Conservation (phyloP, 2,113 vertebrate species). For the Aramus guarauna region DNA sequence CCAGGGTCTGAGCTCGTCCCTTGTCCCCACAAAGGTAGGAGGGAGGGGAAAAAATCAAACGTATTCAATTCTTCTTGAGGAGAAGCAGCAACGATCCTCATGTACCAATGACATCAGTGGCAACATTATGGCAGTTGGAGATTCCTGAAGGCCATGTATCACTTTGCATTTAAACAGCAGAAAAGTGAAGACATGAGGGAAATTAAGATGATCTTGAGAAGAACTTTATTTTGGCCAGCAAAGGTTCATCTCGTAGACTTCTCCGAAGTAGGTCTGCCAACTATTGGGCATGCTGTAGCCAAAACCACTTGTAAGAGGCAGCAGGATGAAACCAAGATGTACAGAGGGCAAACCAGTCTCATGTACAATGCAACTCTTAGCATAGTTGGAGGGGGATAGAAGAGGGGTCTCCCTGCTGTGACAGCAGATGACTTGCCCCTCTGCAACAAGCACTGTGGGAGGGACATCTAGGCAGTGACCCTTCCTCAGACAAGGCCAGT, state of each 20-base stretch:
- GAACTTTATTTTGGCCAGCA: neutral
- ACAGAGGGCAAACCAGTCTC: neutral
- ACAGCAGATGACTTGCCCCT: neutral
- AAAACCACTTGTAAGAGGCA: neutral
- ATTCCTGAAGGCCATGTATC: neutral
- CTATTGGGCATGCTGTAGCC: neutral
- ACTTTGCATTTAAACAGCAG: neutral
- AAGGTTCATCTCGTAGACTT: neutral
- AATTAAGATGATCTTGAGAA: neutral
- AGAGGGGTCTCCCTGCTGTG: neutral
- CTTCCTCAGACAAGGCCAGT: neutral
- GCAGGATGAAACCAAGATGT: neutral
- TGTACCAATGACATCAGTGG: rapidly evolving
- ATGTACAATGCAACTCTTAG: neutral
- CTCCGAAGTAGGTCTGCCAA: neutral
- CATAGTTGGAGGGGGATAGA: neutral
- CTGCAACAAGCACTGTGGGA: neutral
- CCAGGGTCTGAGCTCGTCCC: neutral
- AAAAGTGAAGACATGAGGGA: neutral
- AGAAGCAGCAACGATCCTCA: neutral
- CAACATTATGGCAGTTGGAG: neutral
- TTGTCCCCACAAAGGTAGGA: neutral
- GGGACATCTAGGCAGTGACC: neutral
- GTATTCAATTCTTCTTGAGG: neutral
- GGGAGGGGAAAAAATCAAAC: neutral